Percentiles rank a stretch among this genome's conserved stretches.
Conservation (phyloP, 2,797 vertebrate species). For the Micromesistius poutassou region DNA sequence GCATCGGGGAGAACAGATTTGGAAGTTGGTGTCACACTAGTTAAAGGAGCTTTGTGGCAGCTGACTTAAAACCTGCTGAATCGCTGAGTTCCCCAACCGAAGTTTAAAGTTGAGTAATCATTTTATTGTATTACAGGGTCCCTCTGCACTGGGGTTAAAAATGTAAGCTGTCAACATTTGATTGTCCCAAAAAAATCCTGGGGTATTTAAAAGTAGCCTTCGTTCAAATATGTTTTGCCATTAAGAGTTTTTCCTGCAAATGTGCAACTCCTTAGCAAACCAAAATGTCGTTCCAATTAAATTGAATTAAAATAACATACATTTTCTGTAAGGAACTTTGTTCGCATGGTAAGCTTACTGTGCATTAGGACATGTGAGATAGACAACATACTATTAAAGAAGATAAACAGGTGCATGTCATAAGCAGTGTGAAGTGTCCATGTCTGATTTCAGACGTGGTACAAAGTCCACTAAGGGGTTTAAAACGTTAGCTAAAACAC, state of each 20-base stretch:
- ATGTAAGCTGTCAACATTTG: not conserved
- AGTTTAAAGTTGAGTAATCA: slow-evolving; percentile 14
- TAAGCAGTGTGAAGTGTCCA: too few relatives aligned
- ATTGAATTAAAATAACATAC: too few relatives aligned
- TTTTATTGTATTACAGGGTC: not conserved
- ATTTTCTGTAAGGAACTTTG: too few relatives aligned
- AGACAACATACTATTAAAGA: too few relatives aligned
- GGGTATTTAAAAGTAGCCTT: not conserved
- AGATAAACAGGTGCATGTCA: too few relatives aligned
- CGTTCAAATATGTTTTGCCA: not conserved
- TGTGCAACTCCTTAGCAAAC: too few relatives aligned
- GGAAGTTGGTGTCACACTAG: not conserved
- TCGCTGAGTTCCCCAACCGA: slow-evolving; percentile 15
- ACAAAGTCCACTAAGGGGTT: too few relatives aligned
- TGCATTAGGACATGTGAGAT: too few relatives aligned
- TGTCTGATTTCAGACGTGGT: too few relatives aligned
- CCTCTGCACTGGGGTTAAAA: not conserved
- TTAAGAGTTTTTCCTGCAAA: not conserved
- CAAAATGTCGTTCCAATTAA: too few relatives aligned
- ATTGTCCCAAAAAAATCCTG: not conserved
- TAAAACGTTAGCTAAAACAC: too few relatives aligned
- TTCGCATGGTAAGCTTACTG: too few relatives aligned
- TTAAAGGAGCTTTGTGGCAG: slow-evolving; percentile 17
- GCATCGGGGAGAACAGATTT: slow-evolving; percentile 4
- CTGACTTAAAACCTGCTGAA: slow-evolving; percentile 28